These are phyloP conservation scores for Chanos chanos DNA, from an alignment of 2,797 vertebrate genomes.

Conservation along the genomic window DNA sequence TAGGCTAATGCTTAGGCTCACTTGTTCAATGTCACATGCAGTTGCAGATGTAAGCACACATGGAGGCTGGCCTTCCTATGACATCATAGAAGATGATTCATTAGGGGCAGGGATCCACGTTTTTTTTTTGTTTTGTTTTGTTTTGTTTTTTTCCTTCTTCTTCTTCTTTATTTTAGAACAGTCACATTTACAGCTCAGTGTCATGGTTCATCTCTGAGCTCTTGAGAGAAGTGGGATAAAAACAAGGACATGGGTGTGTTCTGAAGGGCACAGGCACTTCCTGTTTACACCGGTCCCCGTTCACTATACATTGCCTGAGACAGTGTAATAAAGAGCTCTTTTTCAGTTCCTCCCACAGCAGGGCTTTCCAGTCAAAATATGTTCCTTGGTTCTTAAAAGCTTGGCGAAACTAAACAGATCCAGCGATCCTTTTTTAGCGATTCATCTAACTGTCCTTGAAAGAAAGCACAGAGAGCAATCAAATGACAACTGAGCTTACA, in stretches of 20 bases:
- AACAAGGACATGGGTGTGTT: constrained; percentile 24
- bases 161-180: constrained; percentile 20
- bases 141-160: too few relatives aligned
- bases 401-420: constrained; percentile 6
- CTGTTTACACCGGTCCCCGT: constrained; percentile 29
- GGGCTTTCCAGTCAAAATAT: constrained; percentile 10
- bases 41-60: constrained; percentile 63
- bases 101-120: too few relatives aligned
- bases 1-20: too few relatives aligned
- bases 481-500: background rate
- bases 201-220: constrained; percentile 42
- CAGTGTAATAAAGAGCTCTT: constrained; percentile 19
- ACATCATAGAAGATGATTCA: constrained; percentile 32
- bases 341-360: constrained; percentile 10
- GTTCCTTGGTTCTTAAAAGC: background rate
- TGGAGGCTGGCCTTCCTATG: constrained; percentile 37
- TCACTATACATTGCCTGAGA: constrained; percentile 21
- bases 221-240: constrained; percentile 32
- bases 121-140: too few relatives aligned
- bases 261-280: constrained; percentile 20
- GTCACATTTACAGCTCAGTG: constrained; percentile 35
- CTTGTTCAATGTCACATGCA: too few relatives aligned
- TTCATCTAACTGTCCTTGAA: background rate
- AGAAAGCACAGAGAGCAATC: background rate
- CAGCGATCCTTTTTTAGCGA: constrained; percentile 13